Evolutionary conservation across 1,140 invertebrate genomes (phyloP).

Genomic region (Philopotamus ludificatus): DNA sequence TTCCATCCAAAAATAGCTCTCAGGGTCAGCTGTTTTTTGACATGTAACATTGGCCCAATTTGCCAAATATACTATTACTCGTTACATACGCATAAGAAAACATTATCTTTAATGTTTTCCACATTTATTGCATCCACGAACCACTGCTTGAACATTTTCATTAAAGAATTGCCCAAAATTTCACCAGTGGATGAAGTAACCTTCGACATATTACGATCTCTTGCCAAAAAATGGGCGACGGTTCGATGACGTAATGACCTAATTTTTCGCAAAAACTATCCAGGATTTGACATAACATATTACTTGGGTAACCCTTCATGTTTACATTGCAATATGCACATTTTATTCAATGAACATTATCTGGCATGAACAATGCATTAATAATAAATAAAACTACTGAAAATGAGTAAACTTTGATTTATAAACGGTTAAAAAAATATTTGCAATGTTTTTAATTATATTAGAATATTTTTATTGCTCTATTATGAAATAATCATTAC

Average conservation of each 20-base stretch:
- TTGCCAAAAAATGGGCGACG: background rate
- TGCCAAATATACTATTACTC: background rate
- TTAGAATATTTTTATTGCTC: too few relatives aligned
- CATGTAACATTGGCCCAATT: slow-evolving; percentile 22
- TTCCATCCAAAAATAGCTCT: slow-evolving; percentile 23
- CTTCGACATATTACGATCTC: slow-evolving; percentile 17
- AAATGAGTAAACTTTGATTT: too few relatives aligned
- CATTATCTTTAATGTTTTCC: background rate
- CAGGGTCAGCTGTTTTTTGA: slow-evolving; percentile 40
- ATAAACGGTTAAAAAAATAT: too few relatives aligned
- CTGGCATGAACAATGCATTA: too few relatives aligned
- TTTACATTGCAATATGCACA: too few relatives aligned
- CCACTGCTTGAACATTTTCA: background rate
- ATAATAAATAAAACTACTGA: too few relatives aligned
- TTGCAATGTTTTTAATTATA: too few relatives aligned
- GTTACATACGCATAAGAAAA: background rate
- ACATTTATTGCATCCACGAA: background rate
- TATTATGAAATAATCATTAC: too few relatives aligned
- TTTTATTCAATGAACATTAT: too few relatives aligned
- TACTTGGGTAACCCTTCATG: too few relatives aligned
- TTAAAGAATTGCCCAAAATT: too few relatives aligned
- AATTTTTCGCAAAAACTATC: background rate
- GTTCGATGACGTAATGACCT: slow-evolving; percentile 16
- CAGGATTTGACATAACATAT: slow-evolving; percentile 21
- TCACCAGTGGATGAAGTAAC: slow-evolving; percentile 16